Base-by-base conservation (phyloP, 2,888 invertebrate genomes). In the Mythimna impura region DNA sequence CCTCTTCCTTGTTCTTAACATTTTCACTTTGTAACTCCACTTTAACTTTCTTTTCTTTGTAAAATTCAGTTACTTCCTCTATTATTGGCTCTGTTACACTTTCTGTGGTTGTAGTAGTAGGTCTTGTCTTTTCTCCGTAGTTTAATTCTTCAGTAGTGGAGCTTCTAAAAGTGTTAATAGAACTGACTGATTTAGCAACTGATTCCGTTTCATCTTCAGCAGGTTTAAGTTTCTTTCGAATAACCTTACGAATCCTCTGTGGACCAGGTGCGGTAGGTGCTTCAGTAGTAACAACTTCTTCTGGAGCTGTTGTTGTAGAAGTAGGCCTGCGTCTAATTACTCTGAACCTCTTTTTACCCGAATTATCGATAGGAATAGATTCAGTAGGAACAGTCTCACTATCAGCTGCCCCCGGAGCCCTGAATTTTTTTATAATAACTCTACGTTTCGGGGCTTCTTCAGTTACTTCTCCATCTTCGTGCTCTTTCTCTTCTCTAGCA, bases 401-500 rank as follows among this genome's bases (percentile, higher is more conserved):
- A 66, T 89, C 88, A 25, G 87, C 74, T 55, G 84, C 78, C 47
- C 86, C 82, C 22, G 91, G 86, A 30, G 91, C 65, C 81, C 91
- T 91, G 14, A 93, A 65, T 84, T 93, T 93, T 76, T 94, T 93
- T 8, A 93, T 89, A 61, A 93, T 76, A 36, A 93, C 86, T 76
- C 90, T 89, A 52, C 89, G 89, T 85, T 90, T 93, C 7, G 92
- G 91, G 47, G 87, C 82, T 78, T 89, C 87, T 52, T 82, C 85
- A 2, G 67, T 76, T 5, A 87, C 80, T 8, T 90, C 90, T 20
- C 85, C 80, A 67, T 93, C 93, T 47, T 92, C 89, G n/a, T 96
- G 95, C 85, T 95, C 96, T 82, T 95, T 94, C 81, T 95, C 96
- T 87, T 92, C 95, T 75, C 96, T 94, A n/a, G 95, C 92, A 89